Conservation (phyloP, 2,888 invertebrate genomes). For the Stenolophus ochropezus region DNA sequence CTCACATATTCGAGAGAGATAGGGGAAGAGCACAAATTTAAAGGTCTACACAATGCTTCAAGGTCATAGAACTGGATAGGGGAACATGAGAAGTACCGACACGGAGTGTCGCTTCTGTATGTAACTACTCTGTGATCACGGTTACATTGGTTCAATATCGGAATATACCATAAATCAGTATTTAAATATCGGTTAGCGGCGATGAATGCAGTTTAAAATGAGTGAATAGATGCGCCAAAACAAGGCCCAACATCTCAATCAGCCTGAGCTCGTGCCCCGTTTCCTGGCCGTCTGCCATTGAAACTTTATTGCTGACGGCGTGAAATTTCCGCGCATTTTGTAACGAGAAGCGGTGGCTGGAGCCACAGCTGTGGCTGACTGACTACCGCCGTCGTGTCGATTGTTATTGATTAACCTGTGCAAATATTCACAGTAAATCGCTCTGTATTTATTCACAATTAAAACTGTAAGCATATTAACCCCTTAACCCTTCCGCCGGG, state of each 20-base stretch:
- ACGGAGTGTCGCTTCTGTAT: too few relatives aligned
- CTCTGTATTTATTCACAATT: constrained; percentile 73
- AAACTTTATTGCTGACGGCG: constrained; percentile 47
- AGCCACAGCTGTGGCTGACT: background rate
- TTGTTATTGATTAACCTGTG: constrained; percentile 52
- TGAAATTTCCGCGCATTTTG: constrained; percentile 51
- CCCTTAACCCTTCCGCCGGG: constrained; percentile 66
- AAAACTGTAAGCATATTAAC: constrained; percentile 74
- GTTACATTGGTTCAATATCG: too few relatives aligned
- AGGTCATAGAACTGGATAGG: too few relatives aligned
- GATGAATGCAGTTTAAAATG: too few relatives aligned
- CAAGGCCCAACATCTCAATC: background rate
- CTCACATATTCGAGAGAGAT: too few relatives aligned
- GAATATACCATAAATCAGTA: too few relatives aligned
- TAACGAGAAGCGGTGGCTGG: constrained; percentile 13
- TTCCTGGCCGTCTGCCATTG: constrained; percentile 45
- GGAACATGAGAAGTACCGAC: too few relatives aligned
- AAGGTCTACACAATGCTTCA: too few relatives aligned
- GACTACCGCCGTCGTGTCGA: constrained; percentile 23
- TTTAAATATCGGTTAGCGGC: too few relatives aligned
- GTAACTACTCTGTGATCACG: too few relatives aligned
- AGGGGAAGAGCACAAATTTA: too few relatives aligned
- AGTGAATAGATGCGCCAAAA: background rate
- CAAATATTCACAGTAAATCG: constrained; percentile 49
- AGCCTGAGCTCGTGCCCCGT: constrained; percentile 3